Percentiles rank a stretch among this genome's conserved stretches.
Conservation (phyloP, 2,113 vertebrate species). For the Cathartes aura region DNA sequence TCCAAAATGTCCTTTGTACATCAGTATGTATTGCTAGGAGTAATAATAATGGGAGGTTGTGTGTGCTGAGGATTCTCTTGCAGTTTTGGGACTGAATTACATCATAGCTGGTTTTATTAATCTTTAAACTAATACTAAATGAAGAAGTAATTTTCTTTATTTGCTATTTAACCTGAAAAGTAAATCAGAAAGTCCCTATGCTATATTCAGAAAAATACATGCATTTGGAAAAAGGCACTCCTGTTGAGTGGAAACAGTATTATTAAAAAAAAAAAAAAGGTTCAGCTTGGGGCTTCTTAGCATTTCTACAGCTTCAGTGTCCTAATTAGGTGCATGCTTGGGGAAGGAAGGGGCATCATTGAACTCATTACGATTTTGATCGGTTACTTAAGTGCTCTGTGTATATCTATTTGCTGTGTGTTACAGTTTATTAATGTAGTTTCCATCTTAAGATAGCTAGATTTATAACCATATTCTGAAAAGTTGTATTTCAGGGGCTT, state of each 20-base stretch:
- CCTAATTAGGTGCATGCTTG: background rate
- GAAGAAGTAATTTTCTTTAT: background rate
- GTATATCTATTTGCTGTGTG: background rate
- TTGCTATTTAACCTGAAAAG: background rate
- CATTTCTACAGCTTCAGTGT: background rate
- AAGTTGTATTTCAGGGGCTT: background rate
- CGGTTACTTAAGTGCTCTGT: background rate
- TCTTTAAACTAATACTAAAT: background rate
- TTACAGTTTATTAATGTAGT: background rate
- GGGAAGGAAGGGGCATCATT: background rate
- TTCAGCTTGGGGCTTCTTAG: background rate
- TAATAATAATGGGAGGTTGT: background rate
- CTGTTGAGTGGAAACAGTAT: background rate
- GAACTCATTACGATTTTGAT: fast-evolving
- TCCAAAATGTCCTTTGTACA: background rate
- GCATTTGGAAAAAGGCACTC: background rate
- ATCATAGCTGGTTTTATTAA: background rate
- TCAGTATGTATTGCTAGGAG: background rate
- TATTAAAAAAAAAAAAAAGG: background rate
- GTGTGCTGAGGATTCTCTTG: background rate
- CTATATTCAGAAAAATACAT: background rate
- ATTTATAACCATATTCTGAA: background rate
- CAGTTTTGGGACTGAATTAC: background rate
- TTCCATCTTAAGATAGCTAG: background rate
- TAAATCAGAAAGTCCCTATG: background rate